phyloP scores from a whole-genome alignment of 2,888 invertebrate genomes.

The Eupithecia dodoneata region DNA sequence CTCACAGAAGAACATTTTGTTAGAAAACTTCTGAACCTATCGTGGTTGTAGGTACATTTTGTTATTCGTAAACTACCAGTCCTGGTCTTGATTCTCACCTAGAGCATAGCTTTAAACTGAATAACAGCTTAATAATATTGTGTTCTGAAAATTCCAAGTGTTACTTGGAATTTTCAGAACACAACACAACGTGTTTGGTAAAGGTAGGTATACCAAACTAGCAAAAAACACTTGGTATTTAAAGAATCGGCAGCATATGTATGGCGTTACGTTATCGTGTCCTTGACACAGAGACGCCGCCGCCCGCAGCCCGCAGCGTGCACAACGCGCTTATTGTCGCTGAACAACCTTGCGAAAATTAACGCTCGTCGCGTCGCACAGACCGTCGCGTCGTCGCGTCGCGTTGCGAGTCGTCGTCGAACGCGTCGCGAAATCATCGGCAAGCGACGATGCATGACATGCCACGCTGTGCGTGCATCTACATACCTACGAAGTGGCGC shows the following conservation, averaged over 20 bases:
- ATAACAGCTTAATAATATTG: not conserved
- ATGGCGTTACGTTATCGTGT: constrained; percentile 76
- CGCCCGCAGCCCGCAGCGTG: constrained; percentile 55
- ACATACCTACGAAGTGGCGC: not conserved
- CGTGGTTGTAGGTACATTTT: no score
- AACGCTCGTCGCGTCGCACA: constrained; percentile 62
- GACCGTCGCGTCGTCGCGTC: constrained; percentile 12
- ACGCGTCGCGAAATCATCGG: constrained; percentile 6
- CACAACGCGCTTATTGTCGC: constrained; percentile 79
- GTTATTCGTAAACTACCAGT: no score
- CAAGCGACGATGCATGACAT: not conserved
- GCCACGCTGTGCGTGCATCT: not conserved
- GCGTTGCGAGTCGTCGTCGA: constrained; percentile 10
- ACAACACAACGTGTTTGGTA: no score
- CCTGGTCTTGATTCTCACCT: no score
- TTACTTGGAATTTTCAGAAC: no score
- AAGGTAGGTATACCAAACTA: not conserved
- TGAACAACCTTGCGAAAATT: constrained; percentile 80
- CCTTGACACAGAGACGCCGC: constrained; percentile 81
- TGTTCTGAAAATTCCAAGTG: not conserved
- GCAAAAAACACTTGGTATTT: not conserved
- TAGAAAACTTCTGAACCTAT: no score
- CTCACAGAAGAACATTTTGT: no score
- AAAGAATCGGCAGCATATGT: constrained; percentile 57
- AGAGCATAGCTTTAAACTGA: not conserved